Conservation (phyloP, 1,140 invertebrate genomes). For the Panagrolaimus sp. region DNA sequence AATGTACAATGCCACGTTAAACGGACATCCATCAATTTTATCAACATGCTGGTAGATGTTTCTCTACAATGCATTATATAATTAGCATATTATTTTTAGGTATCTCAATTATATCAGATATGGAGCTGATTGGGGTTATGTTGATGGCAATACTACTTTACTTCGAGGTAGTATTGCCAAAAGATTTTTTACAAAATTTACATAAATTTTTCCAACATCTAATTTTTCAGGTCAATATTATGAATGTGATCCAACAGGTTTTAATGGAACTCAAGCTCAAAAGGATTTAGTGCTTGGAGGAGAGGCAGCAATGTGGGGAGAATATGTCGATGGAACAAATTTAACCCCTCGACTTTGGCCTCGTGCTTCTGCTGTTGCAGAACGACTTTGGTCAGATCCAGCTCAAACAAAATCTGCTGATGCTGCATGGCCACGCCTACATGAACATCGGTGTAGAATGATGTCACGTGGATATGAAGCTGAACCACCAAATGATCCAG, state of each 20-base stretch:
- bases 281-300: slow-evolving; percentile 68
- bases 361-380: slow-evolving; percentile 73
- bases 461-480: slow-evolving; percentile 48
- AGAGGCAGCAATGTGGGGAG: slow-evolving; percentile 81
- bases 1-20: slow-evolving; percentile 66
- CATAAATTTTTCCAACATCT: slow-evolving; percentile 23
- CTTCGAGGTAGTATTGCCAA: not conserved
- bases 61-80: no score
- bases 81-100: slow-evolving; percentile 62
- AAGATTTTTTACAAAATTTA: no score
- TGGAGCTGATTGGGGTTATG: slow-evolving; percentile 35
- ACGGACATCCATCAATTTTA: slow-evolving; percentile 53
- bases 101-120: slow-evolving; percentile 49
- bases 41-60: slow-evolving; percentile 58
- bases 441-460: slow-evolving; percentile 55
- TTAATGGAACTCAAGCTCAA: slow-evolving; percentile 59
- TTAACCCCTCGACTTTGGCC: slow-evolving; percentile 64
- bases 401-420: slow-evolving; percentile 41
- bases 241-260: slow-evolving; percentile 69
- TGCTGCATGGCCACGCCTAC: slow-evolving; percentile 51
- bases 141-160: slow-evolving; percentile 15
- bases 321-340: slow-evolving; percentile 59
- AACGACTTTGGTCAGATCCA: slow-evolving; percentile 70
- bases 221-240: slow-evolving; percentile 68
- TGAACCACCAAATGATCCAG: slow-evolving; percentile 50